Evolutionary conservation across 1,140 invertebrate genomes (phyloP).

Genomic region (Polypedilum pembai): DNA sequence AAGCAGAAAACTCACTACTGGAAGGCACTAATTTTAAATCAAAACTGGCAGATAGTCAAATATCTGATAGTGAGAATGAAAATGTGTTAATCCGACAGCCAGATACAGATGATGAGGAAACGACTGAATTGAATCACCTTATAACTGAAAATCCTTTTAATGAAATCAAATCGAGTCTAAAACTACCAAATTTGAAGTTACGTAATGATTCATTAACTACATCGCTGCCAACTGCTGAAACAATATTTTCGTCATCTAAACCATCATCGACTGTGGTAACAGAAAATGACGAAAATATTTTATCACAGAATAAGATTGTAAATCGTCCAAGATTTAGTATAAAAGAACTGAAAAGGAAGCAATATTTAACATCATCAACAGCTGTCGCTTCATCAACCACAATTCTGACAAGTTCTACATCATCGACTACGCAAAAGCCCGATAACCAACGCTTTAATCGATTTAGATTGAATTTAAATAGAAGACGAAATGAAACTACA

Average conservation of each 20-base stretch:
- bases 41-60: conserved; percentile 2
- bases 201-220: neutral
- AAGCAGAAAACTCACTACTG: neutral
- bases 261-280: neutral
- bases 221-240: neutral
- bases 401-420: neutral
- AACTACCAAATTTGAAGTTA: neutral
- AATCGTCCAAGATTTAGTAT: conserved; percentile 21
- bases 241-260: neutral
- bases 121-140: neutral
- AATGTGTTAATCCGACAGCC: neutral
- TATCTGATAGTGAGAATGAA: conserved; percentile 13
- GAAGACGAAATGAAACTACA: conserved; percentile 3
- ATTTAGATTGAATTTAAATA: conserved; percentile 6
- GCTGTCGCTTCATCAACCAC: neutral
- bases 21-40: neutral
- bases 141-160: neutral
- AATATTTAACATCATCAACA: neutral
- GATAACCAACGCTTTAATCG: conserved; percentile 1
- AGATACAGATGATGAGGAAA: neutral
- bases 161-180: conserved; percentile 11
- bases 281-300: neutral
- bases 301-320: neutral
- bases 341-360: neutral
- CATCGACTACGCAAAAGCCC: neutral